Percentiles rank a stretch among this genome's conserved stretches.
Evolutionary conservation across 2,113 vertebrate species (phyloP).

Genomic region (Cyphomyrus plagiostoma): DNA sequence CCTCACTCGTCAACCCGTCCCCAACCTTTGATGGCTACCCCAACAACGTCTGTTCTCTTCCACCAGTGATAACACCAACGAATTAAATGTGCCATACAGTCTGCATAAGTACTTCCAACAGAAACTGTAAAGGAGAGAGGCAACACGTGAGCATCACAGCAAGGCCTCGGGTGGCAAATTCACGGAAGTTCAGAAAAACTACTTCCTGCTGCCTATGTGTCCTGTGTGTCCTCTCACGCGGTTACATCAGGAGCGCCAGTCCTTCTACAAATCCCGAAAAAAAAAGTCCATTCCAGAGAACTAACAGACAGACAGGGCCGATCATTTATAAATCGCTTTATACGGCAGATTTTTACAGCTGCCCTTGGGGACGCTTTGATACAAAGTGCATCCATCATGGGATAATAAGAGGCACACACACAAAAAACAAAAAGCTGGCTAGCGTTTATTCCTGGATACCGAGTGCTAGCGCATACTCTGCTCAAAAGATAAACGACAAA

Average conservation of each 20-base stretch:
- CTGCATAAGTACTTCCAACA: neutral
- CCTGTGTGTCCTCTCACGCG: too few species aligned
- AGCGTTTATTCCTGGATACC: neutral
- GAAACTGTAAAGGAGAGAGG: neutral
- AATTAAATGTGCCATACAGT: neutral
- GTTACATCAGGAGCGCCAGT: neutral
- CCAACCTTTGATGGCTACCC: neutral
- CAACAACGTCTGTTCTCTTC: neutral
- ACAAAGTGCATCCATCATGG: neutral
- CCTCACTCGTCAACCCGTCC: neutral
- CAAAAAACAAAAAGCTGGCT: neutral
- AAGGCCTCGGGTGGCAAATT: neutral
- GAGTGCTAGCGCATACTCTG: neutral
- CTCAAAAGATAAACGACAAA: neutral
- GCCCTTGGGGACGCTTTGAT: neutral
- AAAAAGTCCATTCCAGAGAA: neutral
- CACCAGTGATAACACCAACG: neutral
- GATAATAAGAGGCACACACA: neutral
- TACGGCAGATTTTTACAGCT: neutral
- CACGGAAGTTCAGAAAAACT: neutral
- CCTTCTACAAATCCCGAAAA: neutral
- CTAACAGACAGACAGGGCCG: neutral
- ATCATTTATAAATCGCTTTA: neutral
- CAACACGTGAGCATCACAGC: neutral
- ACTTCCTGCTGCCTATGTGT: neutral